Base-by-base conservation (phyloP, 2,113 vertebrate genomes). In the Proterorhinus semilunaris region DNA sequence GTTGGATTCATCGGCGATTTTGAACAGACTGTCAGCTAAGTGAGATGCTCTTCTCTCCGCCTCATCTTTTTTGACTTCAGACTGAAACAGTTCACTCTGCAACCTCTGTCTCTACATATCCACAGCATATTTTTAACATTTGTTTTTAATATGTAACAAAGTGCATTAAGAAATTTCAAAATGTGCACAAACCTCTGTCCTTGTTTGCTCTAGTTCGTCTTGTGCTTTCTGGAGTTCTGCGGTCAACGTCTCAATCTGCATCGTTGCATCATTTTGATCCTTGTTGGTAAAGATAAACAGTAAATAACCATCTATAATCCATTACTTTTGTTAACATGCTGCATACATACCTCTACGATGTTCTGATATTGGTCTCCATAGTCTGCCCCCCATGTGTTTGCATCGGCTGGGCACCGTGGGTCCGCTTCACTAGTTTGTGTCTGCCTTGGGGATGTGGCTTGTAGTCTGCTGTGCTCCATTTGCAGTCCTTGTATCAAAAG, bases 11-110 rank as follows among this genome's bases (percentile, higher is more conserved):
- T 73, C 78, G 1, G 71, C 79, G 36, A 88, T 49, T 43, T 71
- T 86, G 67, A 44, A 70, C 43, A 74, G 15, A 8, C 86, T 55
- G 2, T 80, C 83, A 51, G 72, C 67, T 61, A 80, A 71, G 12
- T 76, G 79, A 7, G n/a, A 7, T 6, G 72, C 74, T 10, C 70
- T 16, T 58, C 47, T 86, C 68, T 87, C 89, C 8, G 62, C 73
- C 74, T 92, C 89, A 70, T 88, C 83, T 0, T 75, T 75, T 36
- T 72, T 84, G 17, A 75, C 65, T 67, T 94, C 91, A 45, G 89
- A 85, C 59, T 88, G 86, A 48, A 75, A 81, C 75, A 93, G 69
- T n/a, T 93, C 89, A 69, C 47, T 71, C 55, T 90, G 86, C 83
- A 92, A 81, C 51, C 76, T 90, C 69, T 88, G 79, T 61, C 71